Evolutionary conservation across 2,797 vertebrate species (phyloP).

Genomic region (Neopelma chrysocephalum): DNA sequence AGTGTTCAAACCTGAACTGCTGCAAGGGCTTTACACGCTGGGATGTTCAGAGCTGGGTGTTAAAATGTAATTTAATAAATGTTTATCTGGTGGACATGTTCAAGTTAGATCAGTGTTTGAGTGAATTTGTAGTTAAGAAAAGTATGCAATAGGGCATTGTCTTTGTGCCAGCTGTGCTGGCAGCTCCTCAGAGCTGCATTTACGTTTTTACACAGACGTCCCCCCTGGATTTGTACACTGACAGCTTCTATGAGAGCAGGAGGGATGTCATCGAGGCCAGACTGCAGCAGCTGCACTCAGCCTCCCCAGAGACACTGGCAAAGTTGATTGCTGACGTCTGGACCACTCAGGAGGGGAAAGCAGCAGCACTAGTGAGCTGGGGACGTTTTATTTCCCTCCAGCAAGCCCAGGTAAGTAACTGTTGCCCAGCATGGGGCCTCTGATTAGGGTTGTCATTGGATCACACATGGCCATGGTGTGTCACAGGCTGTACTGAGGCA

Average conservation of each 20-base stretch:
- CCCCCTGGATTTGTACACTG: constrained; percentile 92
- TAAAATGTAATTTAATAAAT: neutral
- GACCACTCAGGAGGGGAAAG: constrained; percentile 77
- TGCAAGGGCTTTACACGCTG: neutral
- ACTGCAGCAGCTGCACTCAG: constrained; percentile 77
- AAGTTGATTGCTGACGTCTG: constrained; percentile 82
- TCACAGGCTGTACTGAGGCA: neutral
- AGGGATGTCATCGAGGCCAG: constrained; percentile 79
- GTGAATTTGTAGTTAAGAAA: neutral
- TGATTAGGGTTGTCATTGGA: neutral
- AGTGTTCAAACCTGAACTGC: neutral
- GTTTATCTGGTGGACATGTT: neutral
- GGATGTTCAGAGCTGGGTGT: neutral
- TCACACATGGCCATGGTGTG: rapidly evolving
- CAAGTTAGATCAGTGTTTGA: neutral
- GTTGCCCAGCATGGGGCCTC: neutral
- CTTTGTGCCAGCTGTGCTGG: neutral
- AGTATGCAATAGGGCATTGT: neutral
- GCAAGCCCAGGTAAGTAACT: constrained; percentile 76
- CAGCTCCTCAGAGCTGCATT: neutral
- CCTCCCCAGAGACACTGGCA: constrained; percentile 78
- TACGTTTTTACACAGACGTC: constrained; percentile 73
- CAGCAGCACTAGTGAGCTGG: constrained; percentile 86
- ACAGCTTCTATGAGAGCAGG: constrained; percentile 90
- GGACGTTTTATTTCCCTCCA: constrained; percentile 85